Conservation (phyloP, 2,888 invertebrate genomes). For the Nymphalis urticae region DNA sequence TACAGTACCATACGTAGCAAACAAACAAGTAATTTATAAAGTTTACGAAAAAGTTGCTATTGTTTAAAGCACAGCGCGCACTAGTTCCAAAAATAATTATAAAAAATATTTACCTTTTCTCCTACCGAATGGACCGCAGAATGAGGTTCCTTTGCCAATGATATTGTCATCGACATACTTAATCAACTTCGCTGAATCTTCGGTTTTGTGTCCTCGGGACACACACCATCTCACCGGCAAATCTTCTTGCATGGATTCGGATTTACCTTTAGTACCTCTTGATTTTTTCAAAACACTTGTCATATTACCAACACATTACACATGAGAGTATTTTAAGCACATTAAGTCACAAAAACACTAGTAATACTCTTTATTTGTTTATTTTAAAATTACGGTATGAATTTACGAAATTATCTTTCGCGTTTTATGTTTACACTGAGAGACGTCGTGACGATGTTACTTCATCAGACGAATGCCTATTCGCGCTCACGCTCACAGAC, state of each 20-base stretch:
- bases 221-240: conserved; percentile 69
- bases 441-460: conserved; percentile 38
- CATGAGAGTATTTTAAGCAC: conserved; percentile 39
- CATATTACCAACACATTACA: conserved; percentile 73
- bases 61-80: background rate
- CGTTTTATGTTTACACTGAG: conserved; percentile 22
- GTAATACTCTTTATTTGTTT: conserved; percentile 13
- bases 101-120: conserved; percentile 84
- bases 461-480: conserved; percentile 38
- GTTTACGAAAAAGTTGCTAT: conserved; percentile 2
- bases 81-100: conserved; percentile 4
- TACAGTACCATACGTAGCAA: background rate
- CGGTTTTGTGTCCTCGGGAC: conserved; percentile 78
- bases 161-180: conserved; percentile 91
- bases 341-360: conserved; percentile 32
- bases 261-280: conserved; percentile 76
- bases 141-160: conserved; percentile 89
- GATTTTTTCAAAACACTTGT: conserved; percentile 79
- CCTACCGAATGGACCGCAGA: conserved; percentile 91
- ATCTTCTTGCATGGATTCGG: conserved; percentile 79
- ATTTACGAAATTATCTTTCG: conserved; percentile 32
- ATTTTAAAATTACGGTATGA: conserved; percentile 15
- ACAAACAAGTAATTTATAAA: background rate
- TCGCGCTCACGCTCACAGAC: conserved; percentile 24
- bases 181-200: conserved; percentile 86